These are phyloP conservation scores for Simalia tracyae DNA, from an alignment of 2,797 vertebrate genomes.

Conservation along the genomic window DNA sequence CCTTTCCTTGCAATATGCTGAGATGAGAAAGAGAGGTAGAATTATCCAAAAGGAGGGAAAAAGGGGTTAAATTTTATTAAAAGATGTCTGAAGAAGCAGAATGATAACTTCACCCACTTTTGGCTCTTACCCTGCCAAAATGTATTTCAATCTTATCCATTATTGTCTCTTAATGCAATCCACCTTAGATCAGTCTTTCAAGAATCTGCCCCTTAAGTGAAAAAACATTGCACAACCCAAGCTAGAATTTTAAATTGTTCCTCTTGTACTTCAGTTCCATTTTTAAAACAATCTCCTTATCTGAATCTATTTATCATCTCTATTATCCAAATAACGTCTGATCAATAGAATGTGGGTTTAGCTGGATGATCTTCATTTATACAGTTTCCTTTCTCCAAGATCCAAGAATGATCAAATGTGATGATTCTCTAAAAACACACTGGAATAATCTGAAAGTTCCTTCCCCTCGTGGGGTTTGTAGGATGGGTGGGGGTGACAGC, in stretches of 20 bases:
- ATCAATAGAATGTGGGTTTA: not conserved
- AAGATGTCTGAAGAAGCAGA: not conserved
- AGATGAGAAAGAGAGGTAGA: not conserved
- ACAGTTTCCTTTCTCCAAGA: not conserved
- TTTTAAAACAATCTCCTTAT: not conserved
- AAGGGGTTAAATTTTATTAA: not conserved
- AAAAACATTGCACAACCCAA: not conserved
- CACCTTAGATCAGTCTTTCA: not conserved
- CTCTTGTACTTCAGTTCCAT: not conserved
- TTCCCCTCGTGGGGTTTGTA: not conserved
- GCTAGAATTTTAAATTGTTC: not conserved
- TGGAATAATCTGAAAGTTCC: not conserved
- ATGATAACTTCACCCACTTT: not conserved
- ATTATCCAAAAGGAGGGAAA: not conserved
- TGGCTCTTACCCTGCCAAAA: not conserved
- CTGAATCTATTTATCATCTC: not conserved
- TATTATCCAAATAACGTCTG: not conserved
- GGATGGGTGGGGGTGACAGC: not conserved
- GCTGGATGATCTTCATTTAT: not conserved
- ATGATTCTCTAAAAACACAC: not conserved
- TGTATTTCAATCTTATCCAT: not conserved
- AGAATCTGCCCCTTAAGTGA: not conserved
- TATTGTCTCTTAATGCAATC: not conserved
- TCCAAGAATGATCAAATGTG: not conserved
- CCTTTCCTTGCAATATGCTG: not conserved